phyloP scores from a whole-genome alignment of 2,888 invertebrate genomes.

The Girardia tigrina region DNA sequence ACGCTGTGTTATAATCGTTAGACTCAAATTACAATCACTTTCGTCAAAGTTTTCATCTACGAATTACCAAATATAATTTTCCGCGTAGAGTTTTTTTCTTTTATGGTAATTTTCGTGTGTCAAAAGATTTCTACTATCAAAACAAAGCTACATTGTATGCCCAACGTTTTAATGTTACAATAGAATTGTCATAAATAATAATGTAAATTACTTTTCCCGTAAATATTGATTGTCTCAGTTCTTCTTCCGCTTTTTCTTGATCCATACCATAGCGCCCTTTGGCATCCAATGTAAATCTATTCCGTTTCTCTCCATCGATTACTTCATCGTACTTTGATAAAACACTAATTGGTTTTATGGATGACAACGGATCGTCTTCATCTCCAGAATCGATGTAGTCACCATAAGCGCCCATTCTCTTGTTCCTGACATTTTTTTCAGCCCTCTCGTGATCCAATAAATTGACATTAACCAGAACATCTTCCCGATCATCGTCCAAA shows the following conservation, averaged over 20 bases:
- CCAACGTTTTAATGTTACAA: no score
- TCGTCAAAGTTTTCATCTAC: no score
- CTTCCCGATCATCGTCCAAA: constrained; percentile 59
- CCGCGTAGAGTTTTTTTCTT: no score
- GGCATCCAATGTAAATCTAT: constrained; percentile 36
- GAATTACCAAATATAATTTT: no score
- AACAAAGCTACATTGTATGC: no score
- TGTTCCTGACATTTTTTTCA: constrained; percentile 63
- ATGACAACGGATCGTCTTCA: constrained; percentile 41
- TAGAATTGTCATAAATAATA: no score
- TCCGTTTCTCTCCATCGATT: constrained; percentile 31
- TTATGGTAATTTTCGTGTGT: no score
- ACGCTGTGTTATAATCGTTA: no score
- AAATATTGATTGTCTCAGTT: neutral
- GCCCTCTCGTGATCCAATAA: constrained; percentile 42
- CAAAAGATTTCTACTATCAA: no score
- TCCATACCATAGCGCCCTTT: constrained; percentile 45
- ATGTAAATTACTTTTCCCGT: neutral
- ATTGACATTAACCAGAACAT: constrained; percentile 60
- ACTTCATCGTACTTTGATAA: constrained; percentile 36
- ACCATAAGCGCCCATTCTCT: constrained; percentile 63
- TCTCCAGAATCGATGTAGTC: constrained; percentile 64
- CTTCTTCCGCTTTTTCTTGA: constrained; percentile 45
- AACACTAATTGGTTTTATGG: constrained; percentile 10
- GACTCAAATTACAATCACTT: no score